Evolutionary conservation across 2,888 invertebrate species (phyloP).

Genomic region (Pediacus dermestoides): DNA sequence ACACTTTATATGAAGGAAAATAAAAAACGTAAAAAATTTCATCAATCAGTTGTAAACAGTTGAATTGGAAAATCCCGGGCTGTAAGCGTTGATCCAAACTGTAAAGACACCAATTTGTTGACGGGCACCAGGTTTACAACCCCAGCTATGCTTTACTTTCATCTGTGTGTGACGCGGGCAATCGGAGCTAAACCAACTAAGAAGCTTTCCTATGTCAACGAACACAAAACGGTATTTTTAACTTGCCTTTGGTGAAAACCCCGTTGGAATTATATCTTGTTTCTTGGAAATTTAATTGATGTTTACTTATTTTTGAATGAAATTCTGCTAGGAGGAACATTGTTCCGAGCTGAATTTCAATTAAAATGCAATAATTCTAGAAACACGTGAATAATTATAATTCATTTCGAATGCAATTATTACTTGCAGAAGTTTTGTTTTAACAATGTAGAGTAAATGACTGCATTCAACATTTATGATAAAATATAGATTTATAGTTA

Average conservation of each 20-base stretch:
- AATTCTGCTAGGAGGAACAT: no score
- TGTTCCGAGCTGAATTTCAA: no score
- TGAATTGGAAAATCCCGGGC: constrained; percentile 16
- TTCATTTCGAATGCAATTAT: no score
- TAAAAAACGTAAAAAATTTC: constrained; percentile 5
- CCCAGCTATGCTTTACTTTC: constrained; percentile 10
- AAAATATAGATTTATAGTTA: no score
- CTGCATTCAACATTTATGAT: no score
- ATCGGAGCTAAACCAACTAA: constrained; percentile 27
- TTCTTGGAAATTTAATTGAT: no score
- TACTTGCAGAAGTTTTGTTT: no score
- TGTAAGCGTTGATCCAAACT: constrained; percentile 20
- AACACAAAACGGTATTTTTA: constrained; percentile 24
- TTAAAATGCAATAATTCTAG: no score
- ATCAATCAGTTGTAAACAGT: constrained; percentile 5
- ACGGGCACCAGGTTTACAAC: constrained; percentile 19
- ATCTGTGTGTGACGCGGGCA: constrained; percentile 21
- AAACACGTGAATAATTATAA: no score
- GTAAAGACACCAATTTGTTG: constrained; percentile 27
- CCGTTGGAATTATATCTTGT: constrained; percentile 8
- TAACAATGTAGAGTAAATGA: no score
- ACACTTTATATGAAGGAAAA: no score
- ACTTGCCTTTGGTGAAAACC: constrained; percentile 5
- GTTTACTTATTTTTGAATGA: no score
- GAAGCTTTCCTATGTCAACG: constrained; percentile 25